Evolutionary conservation across 2,113 vertebrate genomes (phyloP).

Genomic region (Dipodomys spectabilis): DNA sequence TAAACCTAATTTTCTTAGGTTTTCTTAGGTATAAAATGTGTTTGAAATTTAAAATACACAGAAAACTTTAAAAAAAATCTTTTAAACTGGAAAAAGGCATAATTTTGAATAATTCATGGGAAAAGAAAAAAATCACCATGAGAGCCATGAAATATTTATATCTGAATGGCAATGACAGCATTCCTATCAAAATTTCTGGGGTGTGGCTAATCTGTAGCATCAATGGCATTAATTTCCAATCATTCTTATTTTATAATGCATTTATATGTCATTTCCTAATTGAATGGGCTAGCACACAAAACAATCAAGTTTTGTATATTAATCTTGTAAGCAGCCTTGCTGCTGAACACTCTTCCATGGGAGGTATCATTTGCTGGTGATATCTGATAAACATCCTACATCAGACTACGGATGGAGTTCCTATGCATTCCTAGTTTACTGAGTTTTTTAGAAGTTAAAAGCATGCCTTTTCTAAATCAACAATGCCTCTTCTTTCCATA

Average conservation of each 20-base stretch:
- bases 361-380: background rate
- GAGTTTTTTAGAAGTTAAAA: conserved; percentile 3
- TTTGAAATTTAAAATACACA: background rate
- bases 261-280: conserved; percentile 50
- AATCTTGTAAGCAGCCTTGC: background rate
- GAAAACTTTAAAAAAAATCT: conserved; percentile 22
- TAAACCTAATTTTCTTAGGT: background rate
- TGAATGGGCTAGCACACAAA: background rate
- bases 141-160: conserved; percentile 60
- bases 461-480: conserved; percentile 32
- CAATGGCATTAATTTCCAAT: conserved; percentile 42
- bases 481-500: background rate
- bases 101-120: conserved; percentile 64
- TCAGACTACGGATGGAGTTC: background rate
- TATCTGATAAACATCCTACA: background rate
- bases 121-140: conserved; percentile 60
- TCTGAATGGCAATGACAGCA: conserved; percentile 35
- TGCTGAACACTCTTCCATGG: background rate
- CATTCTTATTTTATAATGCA: conserved; percentile 18
- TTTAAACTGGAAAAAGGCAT: background rate
- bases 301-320: background rate
- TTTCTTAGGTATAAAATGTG: background rate
- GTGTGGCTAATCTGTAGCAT: conserved; percentile 26
- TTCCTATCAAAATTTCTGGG: conserved; percentile 34
- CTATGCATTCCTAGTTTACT: background rate